Conservation (phyloP, 2,797 vertebrate species). For the Emys orbicularis region DNA sequence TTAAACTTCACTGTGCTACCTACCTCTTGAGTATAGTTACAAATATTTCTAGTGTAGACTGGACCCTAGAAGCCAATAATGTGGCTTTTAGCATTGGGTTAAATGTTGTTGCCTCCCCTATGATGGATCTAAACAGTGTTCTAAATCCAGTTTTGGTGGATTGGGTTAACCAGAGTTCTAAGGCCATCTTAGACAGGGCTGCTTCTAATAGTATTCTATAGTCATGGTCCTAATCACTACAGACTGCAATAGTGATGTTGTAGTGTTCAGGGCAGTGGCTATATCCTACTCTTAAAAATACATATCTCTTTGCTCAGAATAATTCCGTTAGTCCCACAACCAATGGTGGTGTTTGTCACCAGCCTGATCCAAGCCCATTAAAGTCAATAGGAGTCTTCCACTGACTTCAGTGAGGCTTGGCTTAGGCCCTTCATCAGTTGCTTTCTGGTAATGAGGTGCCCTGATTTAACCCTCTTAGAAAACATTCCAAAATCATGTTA, state of each 20-base stretch:
- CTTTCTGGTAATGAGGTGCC: neutral
- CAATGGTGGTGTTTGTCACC: neutral
- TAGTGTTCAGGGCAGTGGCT: neutral
- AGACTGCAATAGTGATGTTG: neutral
- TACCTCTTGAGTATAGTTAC: neutral
- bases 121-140: neutral
- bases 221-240: neutral
- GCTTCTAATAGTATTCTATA: neutral
- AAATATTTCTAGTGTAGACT: neutral
- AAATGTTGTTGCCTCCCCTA: neutral
- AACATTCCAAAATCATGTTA: neutral
- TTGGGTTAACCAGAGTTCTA: neutral
- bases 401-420: neutral
- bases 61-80: neutral
- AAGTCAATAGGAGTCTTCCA: neutral
- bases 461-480: neutral
- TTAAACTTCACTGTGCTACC: neutral
- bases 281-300: neutral
- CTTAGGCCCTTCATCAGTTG: neutral
- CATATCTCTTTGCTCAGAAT: neutral
- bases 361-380: neutral
- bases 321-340: rapidly evolving
- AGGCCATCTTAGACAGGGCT: neutral
- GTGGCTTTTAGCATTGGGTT: neutral
- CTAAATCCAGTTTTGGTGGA: neutral